phyloP scores from a whole-genome alignment of 2,113 vertebrate species.

The Protobothrops flavoviridis region DNA sequence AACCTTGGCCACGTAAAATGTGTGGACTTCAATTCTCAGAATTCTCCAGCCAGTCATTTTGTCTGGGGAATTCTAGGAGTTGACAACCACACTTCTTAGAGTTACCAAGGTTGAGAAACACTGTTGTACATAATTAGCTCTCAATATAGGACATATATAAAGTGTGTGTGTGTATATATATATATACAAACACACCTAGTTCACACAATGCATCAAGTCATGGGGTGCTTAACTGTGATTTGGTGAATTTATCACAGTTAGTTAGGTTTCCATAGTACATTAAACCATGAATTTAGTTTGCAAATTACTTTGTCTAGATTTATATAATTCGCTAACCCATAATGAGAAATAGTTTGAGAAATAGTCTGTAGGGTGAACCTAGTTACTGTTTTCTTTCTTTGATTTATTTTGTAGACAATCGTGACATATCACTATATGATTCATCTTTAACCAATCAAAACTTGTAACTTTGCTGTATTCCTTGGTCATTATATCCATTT shows the following conservation, averaged over 20 bases:
- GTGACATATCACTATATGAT: conserved; percentile 2
- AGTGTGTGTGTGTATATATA: background rate
- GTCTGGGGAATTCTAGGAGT: background rate
- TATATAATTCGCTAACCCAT: background rate
- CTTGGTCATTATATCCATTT: background rate
- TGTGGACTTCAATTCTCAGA: background rate
- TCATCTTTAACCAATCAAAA: background rate
- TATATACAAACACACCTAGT: background rate
- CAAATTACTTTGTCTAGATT: background rate
- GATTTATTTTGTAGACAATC: background rate
- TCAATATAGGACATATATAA: background rate
- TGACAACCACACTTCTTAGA: background rate
- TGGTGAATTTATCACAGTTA: background rate
- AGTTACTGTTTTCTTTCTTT: background rate
- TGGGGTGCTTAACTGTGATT: background rate
- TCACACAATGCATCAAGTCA: background rate
- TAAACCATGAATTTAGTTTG: background rate
- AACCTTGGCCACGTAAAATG: background rate
- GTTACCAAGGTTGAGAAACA: background rate
- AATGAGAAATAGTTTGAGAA: background rate
- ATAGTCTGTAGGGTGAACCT: background rate
- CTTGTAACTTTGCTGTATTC: background rate
- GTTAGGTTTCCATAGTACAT: background rate
- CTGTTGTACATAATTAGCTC: background rate
- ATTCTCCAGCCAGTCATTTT: too few species aligned